Evolutionary conservation across 2,888 invertebrate genomes (phyloP).

Genomic region (Lypha dubia): DNA sequence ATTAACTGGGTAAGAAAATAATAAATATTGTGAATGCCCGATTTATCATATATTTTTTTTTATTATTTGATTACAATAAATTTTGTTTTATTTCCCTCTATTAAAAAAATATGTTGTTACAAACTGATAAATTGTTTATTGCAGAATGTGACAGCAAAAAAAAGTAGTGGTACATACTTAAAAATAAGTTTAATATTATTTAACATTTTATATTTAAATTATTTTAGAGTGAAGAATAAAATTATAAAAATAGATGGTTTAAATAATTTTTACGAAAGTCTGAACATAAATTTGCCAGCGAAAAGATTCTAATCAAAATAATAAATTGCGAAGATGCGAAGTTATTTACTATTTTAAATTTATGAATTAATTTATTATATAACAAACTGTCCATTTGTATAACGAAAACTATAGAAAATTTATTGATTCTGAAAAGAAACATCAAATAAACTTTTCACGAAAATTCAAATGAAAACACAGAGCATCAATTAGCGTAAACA

Average conservation of each 20-base stretch:
- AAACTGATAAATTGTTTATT: slow-evolving; percentile 44
- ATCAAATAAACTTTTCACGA: neutral
- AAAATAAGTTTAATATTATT: slow-evolving; percentile 9
- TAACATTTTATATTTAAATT: slow-evolving; percentile 17
- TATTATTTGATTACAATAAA: slow-evolving; percentile 14
- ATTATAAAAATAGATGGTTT: slow-evolving; percentile 13
- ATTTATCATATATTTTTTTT: slow-evolving; percentile 15
- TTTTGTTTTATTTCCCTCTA: slow-evolving; percentile 38
- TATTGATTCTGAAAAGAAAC: neutral
- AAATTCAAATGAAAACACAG: no score
- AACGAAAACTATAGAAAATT: neutral
- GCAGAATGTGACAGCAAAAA: slow-evolving; percentile 26
- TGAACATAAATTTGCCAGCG: neutral
- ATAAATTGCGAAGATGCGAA: neutral
- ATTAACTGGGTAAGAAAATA: slow-evolving; percentile 46
- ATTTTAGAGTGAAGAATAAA: neutral
- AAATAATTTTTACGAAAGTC: neutral
- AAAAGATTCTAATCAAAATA: neutral
- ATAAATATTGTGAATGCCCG: slow-evolving; percentile 33
- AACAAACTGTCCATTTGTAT: neutral
- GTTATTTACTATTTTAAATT: neutral
- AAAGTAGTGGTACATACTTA: neutral
- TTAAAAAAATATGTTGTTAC: slow-evolving; percentile 16
- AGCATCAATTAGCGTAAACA: no score
- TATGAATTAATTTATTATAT: neutral